Evolutionary conservation across 2,888 invertebrate species (phyloP), one percentile per base, ranked within the genome.

Genomic region (Griposia aprilina): DNA sequence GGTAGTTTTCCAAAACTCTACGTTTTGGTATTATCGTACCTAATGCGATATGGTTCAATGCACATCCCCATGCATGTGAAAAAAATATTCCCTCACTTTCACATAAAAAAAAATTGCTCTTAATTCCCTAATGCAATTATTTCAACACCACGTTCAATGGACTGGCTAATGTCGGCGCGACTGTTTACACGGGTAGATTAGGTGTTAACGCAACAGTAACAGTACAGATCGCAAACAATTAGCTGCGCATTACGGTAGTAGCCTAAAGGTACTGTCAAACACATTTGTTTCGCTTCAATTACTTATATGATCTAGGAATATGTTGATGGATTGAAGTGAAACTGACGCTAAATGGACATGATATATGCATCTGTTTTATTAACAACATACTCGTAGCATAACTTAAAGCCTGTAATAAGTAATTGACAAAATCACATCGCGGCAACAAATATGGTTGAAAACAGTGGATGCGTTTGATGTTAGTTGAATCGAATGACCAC

Each of bases 141-240:
- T 55, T 45, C 59, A 59, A 52, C 62, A 48, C 57, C 26, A 30
- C 45, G 41, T 68, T 48, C 80, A 71, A 77, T 65, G 20, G 62
- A 55, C 57, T 73, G 30, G 69, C 23, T 86, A 83, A 83, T 83
- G 41, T 63, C 62, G 13, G 26, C 17, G 52, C 41, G 52, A 63
- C 65, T 66, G 72, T 83, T 78, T 45, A 66, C 62, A 45, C 59
- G 48, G 60, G 48, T 69, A 76, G 50, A 86, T 86, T 73, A 83
- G 69, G 52, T 71, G 73, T 79, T 69, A 65, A 86, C 62, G 74
- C 41, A 30, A 83, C 59, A 50, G 41, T 86, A 41, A 60, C n/a
- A 11, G 63, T 41, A 67, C 13, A 30, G 55, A 72, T 69, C 57
- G 80, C 79, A 70, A 83, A 72, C 74, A 75, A 70, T 84, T 83